Evolutionary conservation across 2,113 vertebrate genomes (phyloP).

Genomic region (Podocnemis expansa): DNA sequence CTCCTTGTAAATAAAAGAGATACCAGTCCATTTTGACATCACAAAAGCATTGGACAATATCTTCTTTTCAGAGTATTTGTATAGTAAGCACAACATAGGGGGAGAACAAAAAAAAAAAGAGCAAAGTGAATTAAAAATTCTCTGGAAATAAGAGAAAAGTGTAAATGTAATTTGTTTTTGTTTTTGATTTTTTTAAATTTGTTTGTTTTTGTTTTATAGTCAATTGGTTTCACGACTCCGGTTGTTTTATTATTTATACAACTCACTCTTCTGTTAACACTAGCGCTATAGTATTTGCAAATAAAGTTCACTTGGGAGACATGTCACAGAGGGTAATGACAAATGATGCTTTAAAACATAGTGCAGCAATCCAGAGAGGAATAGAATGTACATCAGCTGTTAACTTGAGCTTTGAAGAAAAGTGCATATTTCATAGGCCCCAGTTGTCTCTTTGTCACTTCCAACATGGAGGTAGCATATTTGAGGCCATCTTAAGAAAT

Average conservation of each 20-base stretch:
- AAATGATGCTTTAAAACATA: neutral
- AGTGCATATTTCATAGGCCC: neutral
- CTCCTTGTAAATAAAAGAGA: neutral
- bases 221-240: neutral
- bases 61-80: neutral
- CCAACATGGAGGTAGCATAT: neutral
- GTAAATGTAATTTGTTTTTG: neutral
- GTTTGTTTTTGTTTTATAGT: neutral
- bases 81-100: neutral
- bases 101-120: neutral
- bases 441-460: neutral
- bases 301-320: neutral
- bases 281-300: neutral
- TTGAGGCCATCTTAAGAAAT: neutral
- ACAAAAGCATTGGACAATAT: neutral
- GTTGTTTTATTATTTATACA: neutral
- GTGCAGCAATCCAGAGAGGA: fast-evolving
- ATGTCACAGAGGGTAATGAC: neutral
- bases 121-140: neutral
- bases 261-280: neutral
- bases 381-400: neutral
- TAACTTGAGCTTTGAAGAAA: neutral
- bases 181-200: too few species aligned
- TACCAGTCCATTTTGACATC: neutral
- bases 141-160: neutral